Evolutionary conservation across 2,113 vertebrate species (phyloP), one percentile per base, ranked within the genome.

Genomic region (Melospiza melodia): DNA sequence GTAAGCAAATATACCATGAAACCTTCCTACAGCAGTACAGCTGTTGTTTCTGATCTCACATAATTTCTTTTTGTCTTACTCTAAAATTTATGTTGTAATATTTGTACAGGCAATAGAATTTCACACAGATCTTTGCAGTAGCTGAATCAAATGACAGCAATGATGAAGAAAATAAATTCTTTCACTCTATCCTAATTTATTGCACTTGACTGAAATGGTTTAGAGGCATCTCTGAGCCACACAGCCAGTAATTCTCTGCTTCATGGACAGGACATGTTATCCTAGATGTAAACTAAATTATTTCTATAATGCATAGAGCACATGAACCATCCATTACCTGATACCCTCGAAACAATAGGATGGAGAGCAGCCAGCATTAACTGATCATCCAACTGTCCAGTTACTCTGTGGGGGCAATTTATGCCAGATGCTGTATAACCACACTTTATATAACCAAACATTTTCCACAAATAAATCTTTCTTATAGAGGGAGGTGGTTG

Each of bases 391-490:
- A 61, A 72, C 72, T 92, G 86, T 67, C 93, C 83, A 37, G 52
- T 90, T 81, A 67, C 57, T 84, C 61, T 24, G 28, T 41, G 61
- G 37, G n/a, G 63, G 83, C 72, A 93, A 86, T 95, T 97, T 92
- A 89, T 94, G 92, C 83, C 90, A 95, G 76, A 80, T 89, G 54
- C 76, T 84, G 61, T 78, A 90, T 79, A 95, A 90, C 39, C 85
- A 78, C 90, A 75, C 83, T 72, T 57, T 22, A 46, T 52, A 54
- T 30, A 54, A 30, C 52, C 52, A 95, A 95, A 75, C 31, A 61
- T 89, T 96, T 94, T 96, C 90, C 92, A 93, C 79, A 89, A 90
- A 90, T 84, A 95, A 90, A 88, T 95, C 76, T 88, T 55, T 51
- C 79, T 43, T 43, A 33, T 9, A 78, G 76, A 94, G 54, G 68